Conservation (phyloP, 2,797 vertebrate genomes). For the Myioborus miniatus region DNA sequence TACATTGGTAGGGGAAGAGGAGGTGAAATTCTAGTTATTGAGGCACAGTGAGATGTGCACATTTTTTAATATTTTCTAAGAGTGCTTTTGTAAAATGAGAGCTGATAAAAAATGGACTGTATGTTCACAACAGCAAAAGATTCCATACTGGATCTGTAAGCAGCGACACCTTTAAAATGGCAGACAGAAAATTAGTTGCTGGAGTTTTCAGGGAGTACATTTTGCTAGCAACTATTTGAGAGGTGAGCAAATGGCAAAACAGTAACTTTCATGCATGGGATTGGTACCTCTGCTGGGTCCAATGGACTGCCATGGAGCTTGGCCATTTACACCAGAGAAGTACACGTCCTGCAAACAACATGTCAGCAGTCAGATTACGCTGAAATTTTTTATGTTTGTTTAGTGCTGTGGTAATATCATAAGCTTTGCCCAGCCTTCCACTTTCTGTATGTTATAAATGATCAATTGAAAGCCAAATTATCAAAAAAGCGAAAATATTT, state of each 20-base stretch:
- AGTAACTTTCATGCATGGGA: not conserved
- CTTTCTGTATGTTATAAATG: not conserved
- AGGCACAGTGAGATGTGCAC: not conserved
- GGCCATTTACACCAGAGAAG: not conserved
- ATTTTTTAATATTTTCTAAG: not conserved
- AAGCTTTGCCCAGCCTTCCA: not conserved
- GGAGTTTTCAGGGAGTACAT: not conserved
- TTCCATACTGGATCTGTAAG: not conserved
- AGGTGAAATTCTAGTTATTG: not conserved
- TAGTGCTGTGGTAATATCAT: not conserved
- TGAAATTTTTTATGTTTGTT: not conserved
- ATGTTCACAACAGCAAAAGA: not conserved
- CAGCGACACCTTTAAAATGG: not conserved
- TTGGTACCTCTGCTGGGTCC: not conserved
- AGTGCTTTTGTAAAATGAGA: not conserved
- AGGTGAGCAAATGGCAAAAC: not conserved
- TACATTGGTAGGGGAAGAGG: not conserved
- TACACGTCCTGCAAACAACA: not conserved
- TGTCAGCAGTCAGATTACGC: not conserved
- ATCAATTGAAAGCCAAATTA: too few relatives aligned
- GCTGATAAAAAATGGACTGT: not conserved
- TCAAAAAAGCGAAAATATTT: too few relatives aligned
- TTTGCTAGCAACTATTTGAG: not conserved
- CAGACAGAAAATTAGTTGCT: not conserved
- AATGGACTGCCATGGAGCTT: not conserved